These are phyloP conservation scores for Tachycineta bicolor DNA, from an alignment of 2,113 vertebrate genomes.

Conservation along the genomic window DNA sequence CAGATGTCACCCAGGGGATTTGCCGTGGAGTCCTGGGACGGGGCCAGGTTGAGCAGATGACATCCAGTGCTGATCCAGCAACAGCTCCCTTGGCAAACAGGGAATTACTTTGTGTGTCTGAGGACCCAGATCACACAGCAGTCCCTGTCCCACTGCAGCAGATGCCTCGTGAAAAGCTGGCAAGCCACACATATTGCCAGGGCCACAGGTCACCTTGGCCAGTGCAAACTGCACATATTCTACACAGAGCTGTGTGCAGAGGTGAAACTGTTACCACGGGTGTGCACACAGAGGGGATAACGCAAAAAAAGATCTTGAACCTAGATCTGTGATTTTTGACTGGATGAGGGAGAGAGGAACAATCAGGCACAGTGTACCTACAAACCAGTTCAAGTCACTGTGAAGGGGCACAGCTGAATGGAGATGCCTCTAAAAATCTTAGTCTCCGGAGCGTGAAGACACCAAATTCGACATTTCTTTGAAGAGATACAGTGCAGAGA, in stretches of 20 bases:
- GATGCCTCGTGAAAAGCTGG: background rate
- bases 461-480: background rate
- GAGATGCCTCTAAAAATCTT: background rate
- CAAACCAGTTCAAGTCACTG: background rate
- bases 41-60: background rate
- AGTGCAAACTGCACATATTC: background rate
- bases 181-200: background rate
- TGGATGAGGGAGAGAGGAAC: background rate
- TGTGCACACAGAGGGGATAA: background rate
- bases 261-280: background rate
- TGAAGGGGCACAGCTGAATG: background rate
- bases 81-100: background rate
- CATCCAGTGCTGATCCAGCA: background rate
- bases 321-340: background rate
- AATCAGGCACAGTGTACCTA: background rate
- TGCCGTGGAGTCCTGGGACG: background rate
- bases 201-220: background rate
- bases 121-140: background rate
- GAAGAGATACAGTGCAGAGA: background rate
- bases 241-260: accelerated
- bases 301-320: background rate
- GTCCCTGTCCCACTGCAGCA: background rate
- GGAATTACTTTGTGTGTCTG: background rate
- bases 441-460: background rate
- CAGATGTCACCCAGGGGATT: background rate